Conservation (phyloP, 2,888 invertebrate genomes). For the Rotaria macrura region DNA sequence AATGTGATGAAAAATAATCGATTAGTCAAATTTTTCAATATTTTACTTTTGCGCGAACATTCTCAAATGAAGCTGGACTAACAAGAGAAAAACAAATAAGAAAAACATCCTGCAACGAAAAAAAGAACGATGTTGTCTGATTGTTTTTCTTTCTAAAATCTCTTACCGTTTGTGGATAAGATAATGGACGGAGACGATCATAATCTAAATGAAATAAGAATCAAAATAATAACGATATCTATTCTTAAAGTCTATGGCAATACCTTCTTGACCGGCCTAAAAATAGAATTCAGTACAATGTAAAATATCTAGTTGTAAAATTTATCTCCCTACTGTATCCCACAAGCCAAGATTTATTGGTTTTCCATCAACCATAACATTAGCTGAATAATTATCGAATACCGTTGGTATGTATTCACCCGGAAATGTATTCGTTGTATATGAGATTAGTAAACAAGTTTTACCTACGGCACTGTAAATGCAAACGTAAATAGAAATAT, state of each 20-base stretch:
- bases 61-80: constrained; percentile 97
- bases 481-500: no score
- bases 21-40: background rate
- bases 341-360: constrained; percentile 39
- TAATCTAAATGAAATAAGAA: constrained; percentile 61
- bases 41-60: constrained; percentile 84
- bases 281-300: background rate
- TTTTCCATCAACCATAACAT: constrained; percentile 40
- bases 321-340: constrained; percentile 42
- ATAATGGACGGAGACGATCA: constrained; percentile 82
- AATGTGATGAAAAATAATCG: background rate
- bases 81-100: constrained; percentile 96
- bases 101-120: constrained; percentile 66
- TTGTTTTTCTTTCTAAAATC: background rate
- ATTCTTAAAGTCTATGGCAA: background rate
- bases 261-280: constrained; percentile 31
- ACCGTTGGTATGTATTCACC: constrained; percentile 52
- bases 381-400: constrained; percentile 43
- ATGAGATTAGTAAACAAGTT: constrained; percentile 94
- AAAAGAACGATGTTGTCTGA: background rate
- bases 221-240: background rate
- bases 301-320: background rate
- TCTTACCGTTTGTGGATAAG: constrained; percentile 79
- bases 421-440: constrained; percentile 98
- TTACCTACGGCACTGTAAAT: constrained; percentile 85